Base-by-base conservation (phyloP, 2,113 vertebrate genomes). In the Planiliza haematocheilus region DNA sequence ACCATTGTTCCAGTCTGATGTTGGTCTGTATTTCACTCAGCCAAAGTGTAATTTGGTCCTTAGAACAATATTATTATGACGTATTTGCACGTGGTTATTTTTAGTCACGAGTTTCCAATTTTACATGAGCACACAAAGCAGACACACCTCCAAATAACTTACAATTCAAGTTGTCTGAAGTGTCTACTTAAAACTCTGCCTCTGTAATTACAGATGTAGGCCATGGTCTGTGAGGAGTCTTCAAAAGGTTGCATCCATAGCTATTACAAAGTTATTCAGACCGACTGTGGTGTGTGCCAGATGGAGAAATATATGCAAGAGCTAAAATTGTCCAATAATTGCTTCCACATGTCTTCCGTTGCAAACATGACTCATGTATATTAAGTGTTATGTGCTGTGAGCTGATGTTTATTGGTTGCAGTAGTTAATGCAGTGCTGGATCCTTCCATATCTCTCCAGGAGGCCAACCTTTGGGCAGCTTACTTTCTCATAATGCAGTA, bases 121-220 rank as follows among this genome's bases (percentile, higher is more conserved):
- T 49, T 34, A 17, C 48, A 43, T 38, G 17, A 43, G 21, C 55
- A 79, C 45, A 14, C 14, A 9, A 38, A 55, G 42, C 21, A 41
- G 14, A 36, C 49, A 36, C 20, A 49, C 37, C 58, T 49, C 41
- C 48, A 36, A 68, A 39, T 8, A 65, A 55, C 8, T 37, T 45
- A 17, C 18, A 61, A 39, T 63, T 17, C 49, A 45, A 34, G 34
- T 55, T 30, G 58, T 59, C 46, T 65, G 3, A 77, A 73, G 51
- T 50, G 39, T 18, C 16, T 53, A 46, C 39, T 69, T 76, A 50
- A 30, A 48, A 67, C 12, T 20, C 16, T 42, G 34, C 58, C 51
- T 60, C 24, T 75, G 53, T 75, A 74, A 75, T 83, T 52, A 61
- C 49, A 69, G 20, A 58, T 30, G 34, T 46, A 13, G 39, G 20